Evolutionary conservation across 2,113 vertebrate genomes (phyloP).

Genomic region (Cariama cristata): DNA sequence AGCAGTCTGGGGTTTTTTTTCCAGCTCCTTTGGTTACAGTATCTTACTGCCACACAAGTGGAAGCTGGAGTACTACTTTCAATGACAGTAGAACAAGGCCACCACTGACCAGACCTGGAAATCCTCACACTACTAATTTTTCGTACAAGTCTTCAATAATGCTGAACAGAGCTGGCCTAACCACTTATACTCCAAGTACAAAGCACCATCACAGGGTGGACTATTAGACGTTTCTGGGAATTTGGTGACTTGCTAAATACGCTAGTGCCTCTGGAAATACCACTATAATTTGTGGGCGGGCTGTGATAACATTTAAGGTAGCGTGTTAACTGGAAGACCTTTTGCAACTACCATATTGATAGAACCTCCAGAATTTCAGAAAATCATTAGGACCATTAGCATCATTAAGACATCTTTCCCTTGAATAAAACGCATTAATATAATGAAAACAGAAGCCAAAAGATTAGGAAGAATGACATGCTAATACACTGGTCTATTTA

Average conservation of each 20-base stretch:
- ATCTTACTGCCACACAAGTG: background rate
- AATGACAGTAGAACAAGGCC: background rate
- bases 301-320: background rate
- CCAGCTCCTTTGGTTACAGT: background rate
- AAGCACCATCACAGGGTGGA: background rate
- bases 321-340: background rate
- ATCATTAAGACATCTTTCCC: background rate
- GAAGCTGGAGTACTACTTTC: background rate
- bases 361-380: background rate
- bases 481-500: background rate
- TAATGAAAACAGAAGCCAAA: background rate
- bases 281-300: background rate
- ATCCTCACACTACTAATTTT: background rate
- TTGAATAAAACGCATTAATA: background rate
- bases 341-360: background rate
- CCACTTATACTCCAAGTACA: background rate
- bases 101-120: background rate
- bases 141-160: background rate
- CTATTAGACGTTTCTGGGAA: background rate
- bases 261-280: background rate
- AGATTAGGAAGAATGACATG: background rate
- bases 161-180: background rate
- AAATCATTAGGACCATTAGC: background rate
- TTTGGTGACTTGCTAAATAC: background rate
- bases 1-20: fast-evolving